Evolutionary conservation across 2,888 invertebrate species (phyloP).

Genomic region (Patella depressa): DNA sequence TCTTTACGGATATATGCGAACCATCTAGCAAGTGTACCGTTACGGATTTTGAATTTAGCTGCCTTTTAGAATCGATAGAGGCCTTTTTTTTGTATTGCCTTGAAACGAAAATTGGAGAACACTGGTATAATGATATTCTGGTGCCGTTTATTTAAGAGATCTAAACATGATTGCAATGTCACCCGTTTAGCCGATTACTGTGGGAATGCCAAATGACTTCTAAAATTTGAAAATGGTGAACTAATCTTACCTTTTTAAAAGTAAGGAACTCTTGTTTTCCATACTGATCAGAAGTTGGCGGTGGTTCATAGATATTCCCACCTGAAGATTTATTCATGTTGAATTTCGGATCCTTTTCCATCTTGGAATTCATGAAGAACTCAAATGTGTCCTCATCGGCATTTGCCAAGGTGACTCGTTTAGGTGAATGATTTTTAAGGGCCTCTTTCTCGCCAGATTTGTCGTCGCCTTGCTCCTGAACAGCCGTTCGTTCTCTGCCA

Average conservation of each 20-base stretch:
- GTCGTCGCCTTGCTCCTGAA: slow-evolving; percentile 34
- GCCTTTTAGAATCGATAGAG: too few relatives aligned
- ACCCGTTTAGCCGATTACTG: too few relatives aligned
- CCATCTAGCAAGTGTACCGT: too few relatives aligned
- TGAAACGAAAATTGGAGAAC: too few relatives aligned
- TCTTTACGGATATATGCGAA: too few relatives aligned
- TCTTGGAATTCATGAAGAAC: neutral
- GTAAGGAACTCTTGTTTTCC: slow-evolving; percentile 39
- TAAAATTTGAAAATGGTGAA: too few relatives aligned
- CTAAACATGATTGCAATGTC: too few relatives aligned
- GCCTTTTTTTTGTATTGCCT: too few relatives aligned
- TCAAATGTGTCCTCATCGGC: neutral
- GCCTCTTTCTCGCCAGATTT: neutral
- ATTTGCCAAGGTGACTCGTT: neutral
- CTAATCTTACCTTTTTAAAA: slow-evolving; percentile 38
- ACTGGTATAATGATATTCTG: too few relatives aligned
- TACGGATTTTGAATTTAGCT: too few relatives aligned
- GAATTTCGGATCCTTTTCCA: neutral
- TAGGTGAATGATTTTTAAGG: neutral
- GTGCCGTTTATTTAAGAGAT: too few relatives aligned
- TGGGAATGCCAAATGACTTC: too few relatives aligned
- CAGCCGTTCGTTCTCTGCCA: slow-evolving; percentile 26
- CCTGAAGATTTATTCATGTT: neutral
- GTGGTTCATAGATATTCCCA: neutral
- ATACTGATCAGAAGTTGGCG: slow-evolving; percentile 28